Percentiles rank a stretch among this genome's conserved stretches.
phyloP scores from a whole-genome alignment of 2,888 invertebrate species.

The Philonicus albiceps region DNA sequence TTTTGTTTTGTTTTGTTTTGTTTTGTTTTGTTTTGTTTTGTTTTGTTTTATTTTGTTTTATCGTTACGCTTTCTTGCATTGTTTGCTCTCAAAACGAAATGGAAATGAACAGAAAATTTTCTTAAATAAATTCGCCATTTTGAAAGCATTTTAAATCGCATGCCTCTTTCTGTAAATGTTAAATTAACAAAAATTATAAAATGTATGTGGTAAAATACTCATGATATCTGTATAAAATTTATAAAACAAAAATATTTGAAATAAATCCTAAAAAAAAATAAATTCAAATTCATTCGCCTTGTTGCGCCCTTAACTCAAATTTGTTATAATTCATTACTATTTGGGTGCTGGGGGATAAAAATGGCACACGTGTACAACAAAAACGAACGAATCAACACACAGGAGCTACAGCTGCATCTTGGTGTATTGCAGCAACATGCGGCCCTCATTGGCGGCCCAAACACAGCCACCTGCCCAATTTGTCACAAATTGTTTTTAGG shows the following conservation, averaged over 20 bases:
- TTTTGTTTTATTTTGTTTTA: no score
- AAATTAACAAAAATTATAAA: neutral
- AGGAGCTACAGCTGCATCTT: conserved; percentile 91
- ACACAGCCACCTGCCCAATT: conserved; percentile 90
- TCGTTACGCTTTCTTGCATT: no score
- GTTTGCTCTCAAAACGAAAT: no score
- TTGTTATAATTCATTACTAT: conserved; percentile 38
- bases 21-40: no score
- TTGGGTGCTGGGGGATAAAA: conserved; percentile 28
- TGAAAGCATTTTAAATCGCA: neutral
- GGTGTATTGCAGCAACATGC: conserved; percentile 96
- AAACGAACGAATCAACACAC: conserved; percentile 52
- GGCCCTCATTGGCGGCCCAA: conserved; percentile 88
- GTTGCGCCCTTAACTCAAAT: conserved; percentile 14
- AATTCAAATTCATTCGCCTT: conserved; percentile 17
- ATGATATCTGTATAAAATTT: neutral
- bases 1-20: no score
- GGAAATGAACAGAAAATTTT: no score
- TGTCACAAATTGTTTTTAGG: conserved; percentile 95
- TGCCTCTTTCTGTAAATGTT: no score
- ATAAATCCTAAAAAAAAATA: conserved; percentile 19
- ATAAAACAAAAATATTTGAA: neutral
- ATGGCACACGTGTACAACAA: neutral
- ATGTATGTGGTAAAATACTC: neutral
- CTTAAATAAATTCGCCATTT: no score